These are phyloP conservation scores for Crocuta crocuta DNA, from an alignment of 2,113 vertebrate species.

Conservation along the genomic window DNA sequence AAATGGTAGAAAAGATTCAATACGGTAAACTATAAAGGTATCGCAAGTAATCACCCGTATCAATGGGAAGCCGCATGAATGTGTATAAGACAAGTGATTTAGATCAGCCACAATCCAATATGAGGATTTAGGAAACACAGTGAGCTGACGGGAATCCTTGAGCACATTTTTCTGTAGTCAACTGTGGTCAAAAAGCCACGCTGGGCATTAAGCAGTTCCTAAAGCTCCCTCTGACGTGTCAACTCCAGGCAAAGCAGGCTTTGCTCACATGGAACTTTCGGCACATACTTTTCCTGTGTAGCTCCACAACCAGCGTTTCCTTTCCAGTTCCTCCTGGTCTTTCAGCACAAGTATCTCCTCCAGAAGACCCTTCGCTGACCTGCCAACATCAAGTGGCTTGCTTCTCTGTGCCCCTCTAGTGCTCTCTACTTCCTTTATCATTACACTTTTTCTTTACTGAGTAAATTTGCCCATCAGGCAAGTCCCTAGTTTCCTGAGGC, in stretches of 20 bases:
- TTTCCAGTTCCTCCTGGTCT: neutral
- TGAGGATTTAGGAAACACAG: neutral
- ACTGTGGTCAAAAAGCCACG: neutral
- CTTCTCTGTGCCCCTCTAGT: neutral
- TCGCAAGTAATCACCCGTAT: neutral
- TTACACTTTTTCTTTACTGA: neutral
- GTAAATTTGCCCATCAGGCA: neutral
- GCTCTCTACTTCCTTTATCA: neutral
- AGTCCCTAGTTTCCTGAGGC: neutral
- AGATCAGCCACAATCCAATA: neutral
- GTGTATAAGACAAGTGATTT: neutral
- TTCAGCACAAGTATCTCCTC: neutral
- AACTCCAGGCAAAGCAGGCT: neutral
- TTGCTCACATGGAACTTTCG: neutral
- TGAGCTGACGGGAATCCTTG: neutral
- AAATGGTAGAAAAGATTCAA: neutral
- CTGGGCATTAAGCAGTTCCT: neutral
- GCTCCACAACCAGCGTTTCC: neutral
- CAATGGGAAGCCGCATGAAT: neutral
- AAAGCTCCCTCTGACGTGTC: neutral
- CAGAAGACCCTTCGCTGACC: neutral
- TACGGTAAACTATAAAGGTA: constrained; percentile 20
- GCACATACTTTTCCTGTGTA: neutral
- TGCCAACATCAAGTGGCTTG: neutral
- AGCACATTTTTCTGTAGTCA: neutral